Evolutionary conservation across 2,113 vertebrate species (phyloP).

Genomic region (Rhizomys pruinosus): DNA sequence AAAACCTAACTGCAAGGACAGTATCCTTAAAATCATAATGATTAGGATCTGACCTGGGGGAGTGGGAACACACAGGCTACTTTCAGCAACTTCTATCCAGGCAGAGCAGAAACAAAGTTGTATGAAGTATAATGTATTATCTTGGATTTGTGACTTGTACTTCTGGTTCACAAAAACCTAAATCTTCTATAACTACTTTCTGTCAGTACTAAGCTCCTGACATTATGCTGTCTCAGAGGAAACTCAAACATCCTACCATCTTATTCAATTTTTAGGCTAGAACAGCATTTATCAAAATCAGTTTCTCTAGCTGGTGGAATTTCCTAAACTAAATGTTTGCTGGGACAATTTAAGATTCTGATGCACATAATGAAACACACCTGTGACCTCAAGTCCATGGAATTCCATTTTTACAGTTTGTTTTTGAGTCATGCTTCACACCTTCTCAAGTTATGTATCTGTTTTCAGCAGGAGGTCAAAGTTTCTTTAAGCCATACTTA

Average conservation of each 20-base stretch:
- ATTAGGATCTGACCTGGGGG: neutral
- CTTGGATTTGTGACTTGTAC: neutral
- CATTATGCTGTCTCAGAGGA: neutral
- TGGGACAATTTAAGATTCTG: neutral
- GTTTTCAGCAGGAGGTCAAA: neutral
- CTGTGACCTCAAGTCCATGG: neutral
- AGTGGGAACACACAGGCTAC: neutral
- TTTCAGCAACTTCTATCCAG: neutral
- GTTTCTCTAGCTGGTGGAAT: neutral
- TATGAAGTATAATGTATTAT: neutral
- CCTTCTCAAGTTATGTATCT: neutral
- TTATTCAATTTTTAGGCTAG: neutral
- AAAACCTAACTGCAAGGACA: neutral
- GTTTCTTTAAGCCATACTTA: slow-evolving; percentile 31
- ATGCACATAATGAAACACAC: neutral
- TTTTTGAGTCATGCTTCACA: neutral
- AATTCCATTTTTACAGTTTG: neutral
- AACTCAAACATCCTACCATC: neutral
- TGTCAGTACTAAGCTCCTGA: neutral
- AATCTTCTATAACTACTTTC: neutral
- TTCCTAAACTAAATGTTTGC: neutral
- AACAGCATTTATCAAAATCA: neutral
- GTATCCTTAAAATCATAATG: neutral
- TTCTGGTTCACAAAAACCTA: neutral
- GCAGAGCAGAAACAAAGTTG: neutral